These are phyloP conservation scores for Diorhabda sublineata DNA, from an alignment of 1,140 invertebrate genomes.

Conservation along the genomic window DNA sequence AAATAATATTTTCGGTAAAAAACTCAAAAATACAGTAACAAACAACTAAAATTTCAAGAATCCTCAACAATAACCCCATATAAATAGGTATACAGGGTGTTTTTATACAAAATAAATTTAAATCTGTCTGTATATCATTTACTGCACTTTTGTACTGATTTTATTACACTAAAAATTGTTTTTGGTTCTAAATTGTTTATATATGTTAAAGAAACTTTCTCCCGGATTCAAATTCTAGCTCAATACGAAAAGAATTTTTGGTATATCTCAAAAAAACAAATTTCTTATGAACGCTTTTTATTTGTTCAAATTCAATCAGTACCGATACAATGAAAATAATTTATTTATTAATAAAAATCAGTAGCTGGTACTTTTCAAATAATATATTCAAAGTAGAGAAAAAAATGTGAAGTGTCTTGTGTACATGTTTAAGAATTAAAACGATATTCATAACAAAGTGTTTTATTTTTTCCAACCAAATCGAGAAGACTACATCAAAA, in stretches of 20 bases:
- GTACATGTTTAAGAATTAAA: slow-evolving; percentile 41
- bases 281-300: slow-evolving; percentile 18
- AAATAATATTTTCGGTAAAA: too few relatives aligned
- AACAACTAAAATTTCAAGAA: too few relatives aligned
- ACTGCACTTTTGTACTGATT: too few relatives aligned
- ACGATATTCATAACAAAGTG: slow-evolving; percentile 28
- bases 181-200: too few relatives aligned
- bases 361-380: slow-evolving; percentile 26
- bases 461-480: too few relatives aligned
- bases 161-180: too few relatives aligned
- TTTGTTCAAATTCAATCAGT: slow-evolving; percentile 16
- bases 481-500: too few relatives aligned
- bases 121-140: too few relatives aligned
- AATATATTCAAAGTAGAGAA: slow-evolving; percentile 29
- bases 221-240: background rate
- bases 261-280: background rate
- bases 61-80: too few relatives aligned
- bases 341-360: slow-evolving; percentile 11
- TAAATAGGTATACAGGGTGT: too few relatives aligned
- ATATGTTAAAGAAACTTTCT: background rate
- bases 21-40: too few relatives aligned
- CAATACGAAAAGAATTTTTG: background rate
- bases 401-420: slow-evolving; percentile 38
- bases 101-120: too few relatives aligned
- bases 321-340: background rate